Evolutionary conservation across 2,888 invertebrate genomes (phyloP).

Genomic region (Notodonta dromedarius): DNA sequence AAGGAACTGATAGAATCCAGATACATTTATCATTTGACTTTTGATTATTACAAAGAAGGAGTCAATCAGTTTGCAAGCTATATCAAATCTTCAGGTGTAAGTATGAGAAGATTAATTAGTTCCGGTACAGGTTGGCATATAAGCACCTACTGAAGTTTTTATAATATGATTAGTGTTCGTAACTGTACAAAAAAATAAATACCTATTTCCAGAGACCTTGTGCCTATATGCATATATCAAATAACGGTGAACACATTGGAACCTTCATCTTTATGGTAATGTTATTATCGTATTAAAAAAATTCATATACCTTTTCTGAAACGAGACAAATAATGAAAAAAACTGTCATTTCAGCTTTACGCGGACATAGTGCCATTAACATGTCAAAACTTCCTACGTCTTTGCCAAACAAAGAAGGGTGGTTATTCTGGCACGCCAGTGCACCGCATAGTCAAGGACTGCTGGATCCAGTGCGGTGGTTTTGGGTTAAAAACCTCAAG

Average conservation of each 20-base stretch:
- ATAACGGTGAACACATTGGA: conserved; percentile 73
- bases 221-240: conserved; percentile 81
- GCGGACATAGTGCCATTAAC: conserved; percentile 84
- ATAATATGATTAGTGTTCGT: no score
- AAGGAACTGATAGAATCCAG: conserved; percentile 67
- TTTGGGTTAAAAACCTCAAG: conserved; percentile 64
- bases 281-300: not conserved
- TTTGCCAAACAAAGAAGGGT: conserved; percentile 72
- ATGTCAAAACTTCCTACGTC: conserved; percentile 83
- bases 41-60: conserved; percentile 75
- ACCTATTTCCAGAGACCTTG: conserved; percentile 80
- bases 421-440: conserved; percentile 84
- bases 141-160: no score
- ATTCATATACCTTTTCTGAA: not conserved
- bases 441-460: conserved; percentile 87
- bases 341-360: conserved; percentile 73
- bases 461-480: conserved; percentile 89
- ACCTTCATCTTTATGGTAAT: conserved; percentile 85
- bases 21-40: conserved; percentile 68
- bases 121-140: no score
- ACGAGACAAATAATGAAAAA: not conserved
- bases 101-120: conserved; percentile 23
- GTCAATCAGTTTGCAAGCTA: conserved; percentile 68
- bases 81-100: conserved; percentile 72
- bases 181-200: not conserved